These are phyloP conservation scores for Zhengitettix transpicula DNA, from an alignment of 2,888 invertebrate genomes.

Conservation along the genomic window DNA sequence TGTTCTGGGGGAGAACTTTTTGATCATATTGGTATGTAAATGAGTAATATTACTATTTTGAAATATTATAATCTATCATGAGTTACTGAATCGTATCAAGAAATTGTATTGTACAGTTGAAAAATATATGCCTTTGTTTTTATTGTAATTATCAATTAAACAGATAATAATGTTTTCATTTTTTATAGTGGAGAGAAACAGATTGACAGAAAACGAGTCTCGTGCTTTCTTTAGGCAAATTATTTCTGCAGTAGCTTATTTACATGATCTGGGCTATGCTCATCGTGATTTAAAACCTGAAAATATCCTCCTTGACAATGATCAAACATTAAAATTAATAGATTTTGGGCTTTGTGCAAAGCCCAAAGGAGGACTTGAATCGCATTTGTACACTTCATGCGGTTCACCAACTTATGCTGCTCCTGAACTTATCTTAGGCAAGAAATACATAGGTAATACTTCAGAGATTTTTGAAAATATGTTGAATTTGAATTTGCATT, in stretches of 20 bases:
- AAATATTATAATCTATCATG: not conserved
- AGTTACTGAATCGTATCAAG: not conserved
- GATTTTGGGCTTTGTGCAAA: conserved; percentile 72
- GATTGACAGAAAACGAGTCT: conserved; percentile 52
- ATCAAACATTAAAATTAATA: conserved; percentile 59
- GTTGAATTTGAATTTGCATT: no score
- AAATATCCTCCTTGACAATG: conserved; percentile 56
- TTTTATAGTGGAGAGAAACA: conserved; percentile 11
- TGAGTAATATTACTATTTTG: not conserved
- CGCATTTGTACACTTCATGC: conserved; percentile 37
- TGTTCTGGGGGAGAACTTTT: conserved; percentile 72
- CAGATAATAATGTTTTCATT: not conserved
- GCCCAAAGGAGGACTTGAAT: conserved; percentile 43
- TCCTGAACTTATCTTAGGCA: conserved; percentile 43
- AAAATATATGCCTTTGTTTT: no score
- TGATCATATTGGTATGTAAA: conserved; percentile 48
- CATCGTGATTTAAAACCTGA: conserved; percentile 76
- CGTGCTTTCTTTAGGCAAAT: conserved; percentile 63
- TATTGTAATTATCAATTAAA: no score
- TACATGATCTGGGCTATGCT: conserved; percentile 58
- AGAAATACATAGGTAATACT: conserved; percentile 31
- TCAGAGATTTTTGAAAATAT: not conserved
- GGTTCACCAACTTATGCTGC: conserved; percentile 65
- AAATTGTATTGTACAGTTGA: not conserved
- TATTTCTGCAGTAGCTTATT: conserved; percentile 58